Evolutionary conservation across 2,113 vertebrate species (phyloP).

Genomic region (Prietella phreatophila): DNA sequence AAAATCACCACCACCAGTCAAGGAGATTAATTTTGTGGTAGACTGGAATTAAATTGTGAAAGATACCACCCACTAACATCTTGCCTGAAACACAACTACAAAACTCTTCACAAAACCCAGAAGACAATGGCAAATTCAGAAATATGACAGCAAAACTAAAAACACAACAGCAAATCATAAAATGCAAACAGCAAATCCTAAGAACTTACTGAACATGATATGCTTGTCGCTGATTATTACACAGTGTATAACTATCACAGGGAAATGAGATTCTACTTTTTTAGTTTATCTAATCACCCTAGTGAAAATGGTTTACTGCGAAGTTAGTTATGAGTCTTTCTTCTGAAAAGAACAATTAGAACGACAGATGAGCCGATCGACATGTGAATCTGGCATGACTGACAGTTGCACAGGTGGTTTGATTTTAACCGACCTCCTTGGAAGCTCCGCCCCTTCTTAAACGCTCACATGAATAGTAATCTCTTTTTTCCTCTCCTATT

Average conservation of each 20-base stretch:
- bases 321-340: background rate
- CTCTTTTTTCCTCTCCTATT: background rate
- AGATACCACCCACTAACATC: slow-evolving; percentile 8
- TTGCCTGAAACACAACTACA: background rate
- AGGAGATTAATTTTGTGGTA: slow-evolving; percentile 30
- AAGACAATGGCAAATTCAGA: background rate
- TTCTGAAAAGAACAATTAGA: background rate
- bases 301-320: background rate
- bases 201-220: too few relatives aligned
- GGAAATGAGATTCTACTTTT: background rate
- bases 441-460: background rate
- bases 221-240: too few relatives aligned
- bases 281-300: background rate
- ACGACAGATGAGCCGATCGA: background rate
- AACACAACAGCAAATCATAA: background rate
- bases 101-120: background rate
- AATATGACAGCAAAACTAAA: background rate
- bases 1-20: background rate
- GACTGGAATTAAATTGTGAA: slow-evolving; percentile 20
- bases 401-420: background rate
- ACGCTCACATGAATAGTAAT: background rate
- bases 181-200: background rate
- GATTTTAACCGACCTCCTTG: background rate
- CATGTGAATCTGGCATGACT: background rate
- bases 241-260: background rate